Conservation (phyloP, 2,113 vertebrate genomes). For the Hoplias malabaricus region DNA sequence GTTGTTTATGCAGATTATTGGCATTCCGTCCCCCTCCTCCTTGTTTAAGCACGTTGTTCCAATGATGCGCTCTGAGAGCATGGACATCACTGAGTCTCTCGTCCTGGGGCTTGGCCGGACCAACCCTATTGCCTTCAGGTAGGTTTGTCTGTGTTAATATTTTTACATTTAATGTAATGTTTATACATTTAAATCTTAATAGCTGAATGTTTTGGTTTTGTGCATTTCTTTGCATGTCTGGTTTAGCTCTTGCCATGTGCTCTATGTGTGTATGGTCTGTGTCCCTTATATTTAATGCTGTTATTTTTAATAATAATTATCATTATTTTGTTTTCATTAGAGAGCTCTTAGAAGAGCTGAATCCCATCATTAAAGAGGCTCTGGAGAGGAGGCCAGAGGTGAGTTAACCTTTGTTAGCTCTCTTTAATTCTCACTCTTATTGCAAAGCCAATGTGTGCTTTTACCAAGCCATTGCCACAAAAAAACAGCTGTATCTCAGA, state of each 20-base stretch:
- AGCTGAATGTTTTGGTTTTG: background rate
- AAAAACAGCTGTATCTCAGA: too few relatives aligned
- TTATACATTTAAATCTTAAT: too few relatives aligned
- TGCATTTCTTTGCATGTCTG: background rate
- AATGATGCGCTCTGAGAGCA: conserved; percentile 99
- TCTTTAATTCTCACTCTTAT: conserved; percentile 15
- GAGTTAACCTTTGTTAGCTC: conserved; percentile 54
- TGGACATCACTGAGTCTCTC: conserved; percentile 98
- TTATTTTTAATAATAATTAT: too few relatives aligned
- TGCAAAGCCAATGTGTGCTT: too few relatives aligned
- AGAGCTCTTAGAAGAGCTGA: conserved; percentile 96
- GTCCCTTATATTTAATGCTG: background rate
- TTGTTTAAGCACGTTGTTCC: conserved; percentile 98
- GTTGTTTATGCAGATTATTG: conserved; percentile 93
- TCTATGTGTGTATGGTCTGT: background rate
- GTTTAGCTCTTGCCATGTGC: background rate
- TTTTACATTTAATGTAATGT: background rate
- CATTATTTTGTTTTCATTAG: conserved; percentile 72
- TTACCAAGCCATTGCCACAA: too few relatives aligned
- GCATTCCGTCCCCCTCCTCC: conserved; percentile 93
- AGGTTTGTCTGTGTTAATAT: background rate
- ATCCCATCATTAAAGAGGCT: conserved; percentile 99
- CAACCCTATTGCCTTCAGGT: conserved; percentile 97
- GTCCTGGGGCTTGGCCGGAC: conserved; percentile 99
- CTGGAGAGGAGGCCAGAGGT: conserved; percentile 99